Base-by-base conservation (phyloP, 2,888 invertebrate genomes). In the Chymomyza caudatula region DNA sequence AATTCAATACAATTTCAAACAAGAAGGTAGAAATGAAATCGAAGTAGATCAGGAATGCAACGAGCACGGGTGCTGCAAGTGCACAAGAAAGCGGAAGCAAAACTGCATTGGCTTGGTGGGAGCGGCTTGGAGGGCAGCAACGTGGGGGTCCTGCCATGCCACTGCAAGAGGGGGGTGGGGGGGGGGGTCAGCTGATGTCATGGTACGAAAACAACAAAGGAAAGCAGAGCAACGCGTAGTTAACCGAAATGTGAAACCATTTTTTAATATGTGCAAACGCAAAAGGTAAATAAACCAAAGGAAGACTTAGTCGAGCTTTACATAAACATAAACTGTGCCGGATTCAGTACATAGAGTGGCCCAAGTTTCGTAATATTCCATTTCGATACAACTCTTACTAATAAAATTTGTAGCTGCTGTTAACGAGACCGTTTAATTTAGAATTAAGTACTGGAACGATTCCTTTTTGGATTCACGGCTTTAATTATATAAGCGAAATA, bases 1-100 rank as follows among this genome's bases (percentile, higher is more conserved):
- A 79, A 82, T 69, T 79, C 67, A 67, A 82, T 84, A 82, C 69
- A 60, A 59, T 74, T 80, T 83, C 78, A 83, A 78, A 69, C 54
- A 44, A 65, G 55, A 11, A 52, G 61, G 58, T 17, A 42, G 47
- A 63, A 70, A 75, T 64, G 62, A 67, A 76, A 69, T 65, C 42
- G 19, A 20, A 49, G 59, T 17, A 42, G 19, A 49, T 47, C 4
- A 5, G n/a, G 25, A 1, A 19, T 1, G 11, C 19, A 11, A 4
- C 11, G 11, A 43, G 51, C 4, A 4, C 11, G 42, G 1, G 19
- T 1, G 13, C 19, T 6, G 13, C 29, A 17, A 43, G 6, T 47
- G 6, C 47, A 47, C 5, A 47, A 19, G 47, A 47, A 47, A 47
- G 47, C 47, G 19, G 47, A 47, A 20, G 22, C 62, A 76, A 58